Evolutionary conservation across 2,113 vertebrate genomes (phyloP).

Genomic region (Coturnix japonica): DNA sequence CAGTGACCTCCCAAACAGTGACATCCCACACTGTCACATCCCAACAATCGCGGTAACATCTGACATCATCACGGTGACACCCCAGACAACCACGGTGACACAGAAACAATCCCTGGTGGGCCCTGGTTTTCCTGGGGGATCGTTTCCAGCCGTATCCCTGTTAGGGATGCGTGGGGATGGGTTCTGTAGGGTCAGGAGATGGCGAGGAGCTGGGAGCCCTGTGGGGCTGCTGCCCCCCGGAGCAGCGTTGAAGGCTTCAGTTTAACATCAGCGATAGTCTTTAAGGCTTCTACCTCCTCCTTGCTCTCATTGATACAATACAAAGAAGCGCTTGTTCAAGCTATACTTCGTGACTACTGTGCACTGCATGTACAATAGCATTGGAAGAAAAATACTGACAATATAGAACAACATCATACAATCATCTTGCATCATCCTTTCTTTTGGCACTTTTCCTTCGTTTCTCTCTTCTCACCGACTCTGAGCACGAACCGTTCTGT

Average conservation of each 20-base stretch:
- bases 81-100: too few relatives aligned
- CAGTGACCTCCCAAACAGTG: neutral
- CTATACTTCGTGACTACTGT: neutral
- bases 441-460: constrained; percentile 63
- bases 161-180: rapidly evolving
- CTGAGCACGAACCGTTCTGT: neutral
- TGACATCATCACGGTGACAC: neutral
- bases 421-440: constrained; percentile 1
- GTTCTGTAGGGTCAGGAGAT: rapidly evolving
- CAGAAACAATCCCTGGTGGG: rapidly evolving
- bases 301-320: neutral
- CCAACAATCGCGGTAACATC: neutral
- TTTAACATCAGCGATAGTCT: neutral
- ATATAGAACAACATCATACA: neutral
- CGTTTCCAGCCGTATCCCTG: rapidly evolving
- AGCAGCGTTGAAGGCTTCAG: constrained; percentile 3
- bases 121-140: rapidly evolving
- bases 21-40: too few relatives aligned
- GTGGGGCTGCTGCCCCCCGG: neutral
- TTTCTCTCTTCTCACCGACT: neutral
- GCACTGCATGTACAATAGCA: neutral
- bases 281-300: constrained; percentile 60
- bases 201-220: neutral
- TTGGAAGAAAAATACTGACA: constrained; percentile 43
- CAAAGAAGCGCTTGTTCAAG: constrained; percentile 7